Percentiles rank a stretch among this genome's conserved stretches.
Evolutionary conservation across 2,888 invertebrate species (phyloP).

Genomic region (Tuta absoluta): DNA sequence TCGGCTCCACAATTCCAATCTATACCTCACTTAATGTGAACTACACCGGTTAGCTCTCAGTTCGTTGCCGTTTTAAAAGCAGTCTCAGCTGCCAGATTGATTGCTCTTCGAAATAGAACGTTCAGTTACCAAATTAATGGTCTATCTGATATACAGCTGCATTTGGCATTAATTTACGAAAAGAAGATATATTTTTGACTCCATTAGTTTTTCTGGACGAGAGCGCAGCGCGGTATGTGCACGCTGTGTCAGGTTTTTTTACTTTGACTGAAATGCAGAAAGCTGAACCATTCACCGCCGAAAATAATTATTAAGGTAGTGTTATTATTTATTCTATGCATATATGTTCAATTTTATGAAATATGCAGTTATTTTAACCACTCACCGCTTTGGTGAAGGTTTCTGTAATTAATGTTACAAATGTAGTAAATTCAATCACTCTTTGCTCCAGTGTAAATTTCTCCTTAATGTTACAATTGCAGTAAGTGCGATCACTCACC

Average conservation of each 20-base stretch:
- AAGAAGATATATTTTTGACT: no score
- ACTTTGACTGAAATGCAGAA: no score
- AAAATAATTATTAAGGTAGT: no score
- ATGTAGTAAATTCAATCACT: background rate
- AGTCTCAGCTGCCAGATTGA: slow-evolving; percentile 1
- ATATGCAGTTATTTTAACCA: slow-evolving; percentile 41
- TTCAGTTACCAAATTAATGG: background rate
- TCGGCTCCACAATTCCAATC: background rate
- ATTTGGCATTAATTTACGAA: background rate
- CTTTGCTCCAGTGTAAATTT: background rate
- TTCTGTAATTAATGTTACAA: slow-evolving; percentile 51
- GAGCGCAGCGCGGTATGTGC: no score
- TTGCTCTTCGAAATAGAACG: background rate
- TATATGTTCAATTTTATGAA: no score
- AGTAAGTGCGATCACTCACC: slow-evolving; percentile 79
- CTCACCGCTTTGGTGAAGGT: slow-evolving; percentile 93
- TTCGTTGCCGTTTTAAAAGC: background rate
- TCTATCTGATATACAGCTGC: background rate
- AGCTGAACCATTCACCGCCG: no score
- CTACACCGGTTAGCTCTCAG: slow-evolving; percentile 4
- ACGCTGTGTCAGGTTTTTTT: no score
- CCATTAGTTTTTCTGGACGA: no score
- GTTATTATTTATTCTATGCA: no score
- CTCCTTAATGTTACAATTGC: no score
- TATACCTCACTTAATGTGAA: slow-evolving; percentile 3